Conservation (phyloP, 1,140 invertebrate genomes). For the Sycobia sp. region DNA sequence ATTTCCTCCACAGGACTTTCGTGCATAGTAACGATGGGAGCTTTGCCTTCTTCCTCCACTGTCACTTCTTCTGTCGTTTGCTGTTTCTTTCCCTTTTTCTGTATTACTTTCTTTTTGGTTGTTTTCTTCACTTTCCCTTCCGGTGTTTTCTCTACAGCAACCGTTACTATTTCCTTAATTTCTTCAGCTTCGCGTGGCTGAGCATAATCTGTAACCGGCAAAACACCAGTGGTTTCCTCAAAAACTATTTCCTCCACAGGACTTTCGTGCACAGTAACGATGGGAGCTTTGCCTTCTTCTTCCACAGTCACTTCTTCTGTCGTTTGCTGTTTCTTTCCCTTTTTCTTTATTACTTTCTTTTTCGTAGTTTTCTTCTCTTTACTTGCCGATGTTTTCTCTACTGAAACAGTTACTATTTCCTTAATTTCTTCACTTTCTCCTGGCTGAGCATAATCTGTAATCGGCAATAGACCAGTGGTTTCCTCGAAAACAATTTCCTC, state of each 20-base stretch:
- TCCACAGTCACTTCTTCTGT: constrained; percentile 60
- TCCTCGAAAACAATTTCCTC: constrained; percentile 27
- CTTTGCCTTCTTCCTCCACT: constrained; percentile 52
- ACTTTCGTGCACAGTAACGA: constrained; percentile 46
- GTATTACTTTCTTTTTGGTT: constrained; percentile 27
- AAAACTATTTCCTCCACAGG: constrained; percentile 31
- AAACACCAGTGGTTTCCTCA: neutral
- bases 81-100: constrained; percentile 53
- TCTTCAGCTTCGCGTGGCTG: constrained; percentile 24
- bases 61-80: constrained; percentile 60
- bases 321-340: constrained; percentile 56
- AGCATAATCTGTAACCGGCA: constrained; percentile 4
- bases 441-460: constrained; percentile 15
- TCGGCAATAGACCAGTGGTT: constrained; percentile 1
- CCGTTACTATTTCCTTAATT: constrained; percentile 26
- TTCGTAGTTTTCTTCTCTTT: constrained; percentile 41
- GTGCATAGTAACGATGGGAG: constrained; percentile 44
- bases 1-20: constrained; percentile 38
- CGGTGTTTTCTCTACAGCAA: neutral
- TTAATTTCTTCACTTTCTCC: constrained; percentile 21
- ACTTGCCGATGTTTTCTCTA: neutral
- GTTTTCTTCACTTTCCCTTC: constrained; percentile 32
- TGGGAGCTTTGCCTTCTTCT: constrained; percentile 56
- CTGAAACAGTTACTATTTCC: constrained; percentile 25
- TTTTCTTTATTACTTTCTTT: constrained; percentile 39